These are phyloP conservation scores for Brenthis hecate DNA, from an alignment of 2,888 invertebrate species.

Conservation along the genomic window DNA sequence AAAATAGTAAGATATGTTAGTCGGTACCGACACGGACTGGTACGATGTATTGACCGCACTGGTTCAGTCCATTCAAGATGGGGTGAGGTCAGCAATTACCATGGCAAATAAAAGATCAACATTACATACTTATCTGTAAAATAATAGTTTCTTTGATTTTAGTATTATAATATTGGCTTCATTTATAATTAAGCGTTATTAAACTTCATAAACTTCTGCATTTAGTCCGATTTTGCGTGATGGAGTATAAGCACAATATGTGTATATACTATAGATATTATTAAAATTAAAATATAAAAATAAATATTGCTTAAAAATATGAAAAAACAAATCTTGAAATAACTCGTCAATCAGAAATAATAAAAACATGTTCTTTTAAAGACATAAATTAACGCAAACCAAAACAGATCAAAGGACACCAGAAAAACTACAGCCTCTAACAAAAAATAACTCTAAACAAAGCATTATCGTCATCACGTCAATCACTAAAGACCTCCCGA, in stretches of 20 bases:
- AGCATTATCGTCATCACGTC: constrained; percentile 56
- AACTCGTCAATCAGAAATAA: background rate
- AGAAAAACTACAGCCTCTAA: constrained; percentile 34
- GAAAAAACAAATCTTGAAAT: no score
- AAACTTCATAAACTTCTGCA: no score
- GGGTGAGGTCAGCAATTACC: constrained; percentile 26
- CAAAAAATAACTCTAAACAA: constrained; percentile 49
- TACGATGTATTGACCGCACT: constrained; percentile 45
- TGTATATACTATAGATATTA: no score
- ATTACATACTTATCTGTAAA: background rate
- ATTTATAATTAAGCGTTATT: no score
- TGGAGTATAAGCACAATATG: no score
- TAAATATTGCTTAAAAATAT: no score
- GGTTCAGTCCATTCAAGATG: constrained; percentile 25
- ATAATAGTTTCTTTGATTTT: background rate
- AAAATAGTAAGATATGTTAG: constrained; percentile 34
- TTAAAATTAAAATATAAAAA: no score
- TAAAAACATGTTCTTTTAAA: background rate
- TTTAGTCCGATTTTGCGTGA: no score
- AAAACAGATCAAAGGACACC: constrained; percentile 3
- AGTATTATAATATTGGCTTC: background rate
- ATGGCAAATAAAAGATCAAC: constrained; percentile 15
- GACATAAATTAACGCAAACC: background rate
- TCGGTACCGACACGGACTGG: constrained; percentile 36
- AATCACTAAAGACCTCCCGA: constrained; percentile 62